Conservation (phyloP, 2,797 vertebrate genomes). For the Micropoecilia bifurca region DNA sequence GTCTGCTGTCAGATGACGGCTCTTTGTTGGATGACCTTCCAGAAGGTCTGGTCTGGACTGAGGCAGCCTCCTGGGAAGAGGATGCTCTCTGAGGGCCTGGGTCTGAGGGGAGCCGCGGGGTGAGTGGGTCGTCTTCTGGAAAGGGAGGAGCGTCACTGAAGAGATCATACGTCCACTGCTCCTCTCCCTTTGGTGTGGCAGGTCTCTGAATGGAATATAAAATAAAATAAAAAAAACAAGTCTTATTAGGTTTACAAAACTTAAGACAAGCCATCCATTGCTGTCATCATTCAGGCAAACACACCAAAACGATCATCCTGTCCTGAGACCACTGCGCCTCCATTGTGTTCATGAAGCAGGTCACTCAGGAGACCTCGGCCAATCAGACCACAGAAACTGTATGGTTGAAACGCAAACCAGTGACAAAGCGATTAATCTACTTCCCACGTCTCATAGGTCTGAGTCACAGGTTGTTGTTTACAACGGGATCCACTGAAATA, state of each 20-base stretch:
- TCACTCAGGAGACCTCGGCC: neutral
- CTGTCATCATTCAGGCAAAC: neutral
- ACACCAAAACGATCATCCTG: neutral
- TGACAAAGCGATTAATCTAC: neutral
- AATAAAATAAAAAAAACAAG: neutral
- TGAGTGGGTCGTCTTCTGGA: conserved; percentile 36
- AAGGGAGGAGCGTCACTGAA: conserved; percentile 53
- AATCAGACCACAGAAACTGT: neutral
- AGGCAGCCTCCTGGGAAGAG: conserved; percentile 8
- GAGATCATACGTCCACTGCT: conserved; percentile 53
- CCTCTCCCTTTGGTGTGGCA: neutral
- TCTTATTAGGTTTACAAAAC: neutral
- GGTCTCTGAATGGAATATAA: conserved; percentile 37
- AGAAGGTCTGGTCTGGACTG: neutral
- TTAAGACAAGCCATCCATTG: neutral
- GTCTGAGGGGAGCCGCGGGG: neutral
- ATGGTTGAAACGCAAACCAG: neutral
- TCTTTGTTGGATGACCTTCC: neutral
- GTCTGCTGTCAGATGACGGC: neutral
- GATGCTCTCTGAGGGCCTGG: conserved; percentile 5
- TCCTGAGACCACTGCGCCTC: neutral
- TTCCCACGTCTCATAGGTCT: neutral
- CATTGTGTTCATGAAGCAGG: neutral
- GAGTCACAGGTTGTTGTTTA: too few relatives aligned
- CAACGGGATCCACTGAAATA: too few relatives aligned